phyloP scores from a whole-genome alignment of 2,888 invertebrate species.

The Leistus spinibarbis region DNA sequence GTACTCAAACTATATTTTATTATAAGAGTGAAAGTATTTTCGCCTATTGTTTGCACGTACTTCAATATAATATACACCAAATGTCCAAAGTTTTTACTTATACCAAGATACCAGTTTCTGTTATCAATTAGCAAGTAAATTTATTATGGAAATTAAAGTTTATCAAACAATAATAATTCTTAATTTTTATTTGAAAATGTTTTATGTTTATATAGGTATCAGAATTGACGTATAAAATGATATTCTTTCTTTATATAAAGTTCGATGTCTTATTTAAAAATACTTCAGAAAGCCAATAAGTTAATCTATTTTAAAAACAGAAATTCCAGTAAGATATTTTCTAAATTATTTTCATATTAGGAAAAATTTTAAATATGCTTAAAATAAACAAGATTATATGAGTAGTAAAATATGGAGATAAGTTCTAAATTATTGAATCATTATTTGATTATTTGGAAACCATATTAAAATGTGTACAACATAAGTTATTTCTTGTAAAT shows the following conservation, averaged over 20 bases:
- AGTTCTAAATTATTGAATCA: not conserved
- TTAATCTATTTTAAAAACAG: not conserved
- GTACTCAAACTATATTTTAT: no score
- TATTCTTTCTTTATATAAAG: not conserved
- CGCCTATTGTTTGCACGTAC: no score
- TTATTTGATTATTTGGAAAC: not conserved
- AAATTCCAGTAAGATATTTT: not conserved
- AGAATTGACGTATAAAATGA: not conserved
- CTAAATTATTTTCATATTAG: not conserved
- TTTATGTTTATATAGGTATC: not conserved
- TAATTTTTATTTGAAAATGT: not conserved
- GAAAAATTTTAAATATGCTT: not conserved
- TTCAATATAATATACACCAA: no score
- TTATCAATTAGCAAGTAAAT: no score
- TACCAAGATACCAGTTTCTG: no score
- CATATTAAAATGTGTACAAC: no score
- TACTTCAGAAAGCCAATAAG: not conserved
- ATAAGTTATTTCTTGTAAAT: not conserved
- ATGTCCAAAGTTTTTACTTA: no score
- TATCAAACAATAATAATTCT: no score
- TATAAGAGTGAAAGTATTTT: no score
- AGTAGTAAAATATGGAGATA: not conserved
- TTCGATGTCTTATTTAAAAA: not conserved
- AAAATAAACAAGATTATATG: not conserved
- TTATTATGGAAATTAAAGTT: no score